A percentile compares a stretch with the other conserved stretches of the same genome.
These are phyloP conservation scores for Nesogale talazaci DNA, from an alignment of 2,113 vertebrate genomes.

Conservation along the genomic window DNA sequence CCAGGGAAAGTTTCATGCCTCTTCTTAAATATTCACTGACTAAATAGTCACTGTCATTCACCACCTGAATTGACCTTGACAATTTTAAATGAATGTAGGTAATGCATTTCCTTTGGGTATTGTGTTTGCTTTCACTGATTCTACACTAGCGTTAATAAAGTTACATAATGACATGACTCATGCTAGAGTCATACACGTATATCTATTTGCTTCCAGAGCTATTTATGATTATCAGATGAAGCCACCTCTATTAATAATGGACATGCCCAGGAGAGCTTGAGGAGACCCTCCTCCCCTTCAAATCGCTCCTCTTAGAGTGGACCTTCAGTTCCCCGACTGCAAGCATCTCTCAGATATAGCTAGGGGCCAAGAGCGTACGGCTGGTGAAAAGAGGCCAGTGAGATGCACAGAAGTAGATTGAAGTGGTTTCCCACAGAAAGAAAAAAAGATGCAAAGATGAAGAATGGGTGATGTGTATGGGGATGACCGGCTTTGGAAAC, in stretches of 20 bases:
- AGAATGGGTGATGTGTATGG: conserved; percentile 26
- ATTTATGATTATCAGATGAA: background rate
- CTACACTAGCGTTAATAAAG: too few species aligned
- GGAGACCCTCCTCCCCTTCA: background rate
- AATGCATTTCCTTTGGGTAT: too few species aligned
- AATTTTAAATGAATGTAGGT: too few species aligned
- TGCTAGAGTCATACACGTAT: too few species aligned
- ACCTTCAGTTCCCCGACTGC: background rate
- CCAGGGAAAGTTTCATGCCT: too few species aligned
- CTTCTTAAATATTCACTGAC: too few species aligned
- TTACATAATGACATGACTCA: too few species aligned
- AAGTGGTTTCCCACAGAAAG: conserved; percentile 41
- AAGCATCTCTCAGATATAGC: background rate
- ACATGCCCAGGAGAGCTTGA: background rate
- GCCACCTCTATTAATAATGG: background rate
- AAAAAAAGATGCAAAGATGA: conserved; percentile 48
- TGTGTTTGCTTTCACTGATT: too few species aligned
- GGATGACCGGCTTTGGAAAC: conserved; percentile 35
- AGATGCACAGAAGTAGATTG: conserved; percentile 54
- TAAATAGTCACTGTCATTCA: too few species aligned
- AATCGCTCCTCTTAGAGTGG: background rate
- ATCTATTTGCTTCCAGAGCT: background rate
- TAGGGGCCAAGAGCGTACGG: conserved; percentile 12
- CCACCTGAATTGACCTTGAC: too few species aligned
- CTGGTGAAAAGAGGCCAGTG: background rate